These are phyloP conservation scores for Anticlea derivata DNA, from an alignment of 2,888 invertebrate species.

Conservation along the genomic window DNA sequence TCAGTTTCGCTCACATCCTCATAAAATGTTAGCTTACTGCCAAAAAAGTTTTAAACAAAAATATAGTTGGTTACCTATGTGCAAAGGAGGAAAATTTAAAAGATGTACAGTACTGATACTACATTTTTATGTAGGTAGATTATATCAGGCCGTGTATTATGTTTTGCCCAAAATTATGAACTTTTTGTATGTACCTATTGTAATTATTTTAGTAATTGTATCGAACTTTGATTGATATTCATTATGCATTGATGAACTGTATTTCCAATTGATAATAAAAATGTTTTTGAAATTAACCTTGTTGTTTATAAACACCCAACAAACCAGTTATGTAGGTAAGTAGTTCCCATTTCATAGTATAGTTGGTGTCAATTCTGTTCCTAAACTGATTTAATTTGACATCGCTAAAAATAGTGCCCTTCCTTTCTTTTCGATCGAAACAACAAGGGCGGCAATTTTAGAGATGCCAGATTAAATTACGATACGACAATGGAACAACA, in stretches of 20 bases:
- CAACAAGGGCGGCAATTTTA: too few species aligned
- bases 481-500: too few species aligned
- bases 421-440: too few species aligned
- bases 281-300: slow-evolving; percentile 26
- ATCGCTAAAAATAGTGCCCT: too few species aligned
- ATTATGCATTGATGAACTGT: slow-evolving; percentile 30
- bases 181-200: slow-evolving; percentile 5
- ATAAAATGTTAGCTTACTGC: slow-evolving; percentile 11
- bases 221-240: slow-evolving; percentile 16
- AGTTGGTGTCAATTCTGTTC: too few species aligned
- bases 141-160: slow-evolving; percentile 7
- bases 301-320: neutral
- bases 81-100: too few species aligned
- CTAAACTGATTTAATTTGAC: too few species aligned
- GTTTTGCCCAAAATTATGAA: slow-evolving; percentile 1
- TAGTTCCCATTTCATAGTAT: too few species aligned
- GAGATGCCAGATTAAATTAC: too few species aligned
- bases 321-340: too few species aligned
- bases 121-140: too few species aligned
- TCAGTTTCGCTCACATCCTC: neutral
- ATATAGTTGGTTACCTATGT: neutral
- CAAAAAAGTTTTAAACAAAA: slow-evolving; percentile 16
- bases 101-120: too few species aligned
- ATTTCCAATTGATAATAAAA: slow-evolving; percentile 35
- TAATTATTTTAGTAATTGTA: slow-evolving; percentile 13